phyloP scores from a whole-genome alignment of 2,888 invertebrate species.

The Mechanitis messenoides region DNA sequence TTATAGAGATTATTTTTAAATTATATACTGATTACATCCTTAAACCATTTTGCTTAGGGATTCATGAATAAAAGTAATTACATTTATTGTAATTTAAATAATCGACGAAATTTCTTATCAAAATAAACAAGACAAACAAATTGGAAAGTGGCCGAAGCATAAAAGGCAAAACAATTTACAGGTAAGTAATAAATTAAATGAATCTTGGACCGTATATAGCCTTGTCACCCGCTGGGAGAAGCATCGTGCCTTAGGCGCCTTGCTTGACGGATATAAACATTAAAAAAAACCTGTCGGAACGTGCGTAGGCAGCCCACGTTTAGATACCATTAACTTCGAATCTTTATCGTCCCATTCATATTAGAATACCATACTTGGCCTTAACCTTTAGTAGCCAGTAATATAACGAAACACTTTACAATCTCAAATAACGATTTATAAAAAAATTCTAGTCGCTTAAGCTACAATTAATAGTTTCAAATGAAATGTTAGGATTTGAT shows the following conservation, averaged over 20 bases:
- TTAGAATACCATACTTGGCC: constrained; percentile 52
- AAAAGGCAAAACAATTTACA: constrained; percentile 46
- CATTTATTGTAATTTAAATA: constrained; percentile 6
- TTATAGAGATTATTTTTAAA: too few relatives aligned
- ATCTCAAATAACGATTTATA: constrained; percentile 6
- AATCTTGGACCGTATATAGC: constrained; percentile 43
- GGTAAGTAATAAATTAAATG: constrained; percentile 59
- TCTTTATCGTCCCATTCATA: constrained; percentile 68
- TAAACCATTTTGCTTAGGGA: background rate
- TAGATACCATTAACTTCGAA: constrained; percentile 58
- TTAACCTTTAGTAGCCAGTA: constrained; percentile 41
- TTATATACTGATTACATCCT: too few relatives aligned
- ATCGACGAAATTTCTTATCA: constrained; percentile 14
- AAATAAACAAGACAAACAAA: constrained; percentile 25
- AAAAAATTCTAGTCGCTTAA: background rate
- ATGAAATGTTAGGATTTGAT: background rate
- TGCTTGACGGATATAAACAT: constrained; percentile 57
- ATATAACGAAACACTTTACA: constrained; percentile 37
- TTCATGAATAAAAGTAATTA: background rate
- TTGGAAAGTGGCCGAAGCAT: constrained; percentile 27
- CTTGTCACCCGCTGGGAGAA: constrained; percentile 57
- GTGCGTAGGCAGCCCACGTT: constrained; percentile 51
- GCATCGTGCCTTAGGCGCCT: constrained; percentile 58
- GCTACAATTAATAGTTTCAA: background rate
- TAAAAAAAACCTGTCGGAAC: constrained; percentile 40